Percentiles rank a stretch among this genome's conserved stretches.
Conservation (phyloP, 2,888 invertebrate genomes). For the Chrysomela aeneicollis region DNA sequence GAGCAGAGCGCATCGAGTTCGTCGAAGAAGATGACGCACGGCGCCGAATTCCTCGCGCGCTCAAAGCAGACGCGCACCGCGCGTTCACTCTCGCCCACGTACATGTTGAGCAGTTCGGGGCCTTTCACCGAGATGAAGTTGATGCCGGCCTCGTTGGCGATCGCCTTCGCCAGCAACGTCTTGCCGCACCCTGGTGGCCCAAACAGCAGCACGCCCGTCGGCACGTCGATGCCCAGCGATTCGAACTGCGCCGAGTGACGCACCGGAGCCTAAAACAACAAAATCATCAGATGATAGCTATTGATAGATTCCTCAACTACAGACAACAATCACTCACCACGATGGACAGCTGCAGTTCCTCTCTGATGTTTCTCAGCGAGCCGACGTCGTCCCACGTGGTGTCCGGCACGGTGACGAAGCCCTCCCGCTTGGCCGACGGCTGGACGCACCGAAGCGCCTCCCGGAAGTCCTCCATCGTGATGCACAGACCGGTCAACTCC, state of each 20-base stretch:
- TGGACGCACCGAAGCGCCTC: constrained; percentile 82
- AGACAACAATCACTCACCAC: constrained; percentile 64
- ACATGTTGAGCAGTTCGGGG: constrained; percentile 98
- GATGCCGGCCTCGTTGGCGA: constrained; percentile 98
- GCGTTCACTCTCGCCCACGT: constrained; percentile 97
- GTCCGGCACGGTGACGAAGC: constrained; percentile 96
- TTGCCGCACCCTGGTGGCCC: constrained; percentile 98
- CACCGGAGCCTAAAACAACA: constrained; percentile 77
- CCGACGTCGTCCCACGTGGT: constrained; percentile 98
- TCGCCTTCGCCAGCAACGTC: constrained; percentile 96
- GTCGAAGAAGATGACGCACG: constrained; percentile 99
- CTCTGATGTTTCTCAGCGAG: constrained; percentile 84
- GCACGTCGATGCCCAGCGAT: constrained; percentile 78
- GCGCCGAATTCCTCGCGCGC: constrained; percentile 92
- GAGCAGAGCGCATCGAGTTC: constrained; percentile 97
- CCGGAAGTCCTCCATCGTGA: constrained; percentile 79
- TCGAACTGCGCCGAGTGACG: constrained; percentile 83
- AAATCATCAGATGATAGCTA: constrained; percentile 7
- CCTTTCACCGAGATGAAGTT: constrained; percentile 99
- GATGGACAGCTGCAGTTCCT: constrained; percentile 90
- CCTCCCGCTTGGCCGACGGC: constrained; percentile 95
- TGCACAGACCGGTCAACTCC: constrained; percentile 71
- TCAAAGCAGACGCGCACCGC: constrained; percentile 96
- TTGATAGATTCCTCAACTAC: not conserved
- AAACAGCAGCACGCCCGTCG: constrained; percentile 92